Evolutionary conservation across 2,113 vertebrate species (phyloP).

Genomic region (Bufo bufo): DNA sequence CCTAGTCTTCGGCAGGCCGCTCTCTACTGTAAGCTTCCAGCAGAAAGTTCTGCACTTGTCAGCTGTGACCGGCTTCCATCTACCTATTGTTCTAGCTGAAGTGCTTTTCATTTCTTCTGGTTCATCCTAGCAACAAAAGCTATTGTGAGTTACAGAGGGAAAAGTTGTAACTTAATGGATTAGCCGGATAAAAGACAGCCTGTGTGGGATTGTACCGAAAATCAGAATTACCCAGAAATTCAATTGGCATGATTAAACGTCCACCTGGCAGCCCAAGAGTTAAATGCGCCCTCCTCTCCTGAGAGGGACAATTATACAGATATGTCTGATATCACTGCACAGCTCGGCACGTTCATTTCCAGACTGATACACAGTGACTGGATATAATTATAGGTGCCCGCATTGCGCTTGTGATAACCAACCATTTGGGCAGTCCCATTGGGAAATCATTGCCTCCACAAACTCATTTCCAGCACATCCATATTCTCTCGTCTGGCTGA

Average conservation of each 20-base stretch:
- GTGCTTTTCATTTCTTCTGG: neutral
- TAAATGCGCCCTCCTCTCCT: neutral
- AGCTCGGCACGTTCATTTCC: slow-evolving; percentile 46
- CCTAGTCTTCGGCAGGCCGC: neutral
- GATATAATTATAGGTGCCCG: slow-evolving; percentile 58
- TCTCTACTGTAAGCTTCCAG: neutral
- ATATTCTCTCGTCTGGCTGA: slow-evolving; percentile 57
- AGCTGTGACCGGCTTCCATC: neutral
- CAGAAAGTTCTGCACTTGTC: neutral
- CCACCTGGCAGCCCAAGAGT: slow-evolving; percentile 22
- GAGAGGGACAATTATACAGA: slow-evolving; percentile 37
- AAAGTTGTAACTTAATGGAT: neutral
- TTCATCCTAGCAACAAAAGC: neutral
- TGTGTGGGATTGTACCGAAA: neutral
- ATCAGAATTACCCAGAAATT: neutral
- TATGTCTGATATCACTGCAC: slow-evolving; percentile 44
- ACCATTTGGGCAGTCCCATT: slow-evolving; percentile 59
- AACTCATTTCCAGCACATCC: slow-evolving; percentile 57
- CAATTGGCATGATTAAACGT: neutral
- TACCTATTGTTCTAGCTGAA: neutral
- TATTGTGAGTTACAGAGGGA: neutral
- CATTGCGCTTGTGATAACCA: slow-evolving; percentile 55
- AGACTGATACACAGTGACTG: slow-evolving; percentile 40
- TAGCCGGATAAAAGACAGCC: neutral
- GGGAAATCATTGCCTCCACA: slow-evolving; percentile 56